Base-by-base conservation (phyloP, 2,113 vertebrate species). In the mouse (Mus musculus) region DNA sequence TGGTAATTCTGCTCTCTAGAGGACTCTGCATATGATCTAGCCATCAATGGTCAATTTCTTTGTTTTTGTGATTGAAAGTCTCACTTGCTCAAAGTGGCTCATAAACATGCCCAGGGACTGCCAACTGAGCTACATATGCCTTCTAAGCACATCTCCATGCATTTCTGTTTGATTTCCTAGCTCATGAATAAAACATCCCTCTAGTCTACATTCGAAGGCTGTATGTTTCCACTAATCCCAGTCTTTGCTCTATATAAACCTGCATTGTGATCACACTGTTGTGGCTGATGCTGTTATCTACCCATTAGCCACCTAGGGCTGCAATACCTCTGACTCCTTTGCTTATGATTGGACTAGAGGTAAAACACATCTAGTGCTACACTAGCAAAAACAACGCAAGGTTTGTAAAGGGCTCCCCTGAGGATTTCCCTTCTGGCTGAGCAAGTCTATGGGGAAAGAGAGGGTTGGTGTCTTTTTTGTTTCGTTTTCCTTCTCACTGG, bases 151-250 rank as follows among this genome's bases (percentile, higher is more conserved):
- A 77, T 95, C 91, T 96, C 98, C 89, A 69, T 96, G 88, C 82
- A 96, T 98, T 93, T 97, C 95, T 90, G 96, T 97, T 86, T 97
- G 88, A 95, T 98, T 98, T 96, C 95, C 78, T 90, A 81, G 75
- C 49, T 96, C 95, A 96, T 96, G 71, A 96, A 97, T 98, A 98
- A 97, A 98, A 97, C 61, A 89, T 97, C 61, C 42, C 80, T 61
- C 89, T 97, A 81, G 71, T 97, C 96, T 97, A 95, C 96, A 88
- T 81, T 95, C 90, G 52, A 92, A 89, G 95, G 96, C 96, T 71
- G 36, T 91, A 49, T 97, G 97, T 96, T 98, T 98, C 96, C 92
- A 97, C 91, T 98, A 98, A 97, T 94, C 95, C 78, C 92, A 90
- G 96, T 97, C 93, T 78, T 96, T 95, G 20, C 42, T 96, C 93